phyloP scores from a whole-genome alignment of 1,140 invertebrate genomes.

The Anadara kagoshimensis region DNA sequence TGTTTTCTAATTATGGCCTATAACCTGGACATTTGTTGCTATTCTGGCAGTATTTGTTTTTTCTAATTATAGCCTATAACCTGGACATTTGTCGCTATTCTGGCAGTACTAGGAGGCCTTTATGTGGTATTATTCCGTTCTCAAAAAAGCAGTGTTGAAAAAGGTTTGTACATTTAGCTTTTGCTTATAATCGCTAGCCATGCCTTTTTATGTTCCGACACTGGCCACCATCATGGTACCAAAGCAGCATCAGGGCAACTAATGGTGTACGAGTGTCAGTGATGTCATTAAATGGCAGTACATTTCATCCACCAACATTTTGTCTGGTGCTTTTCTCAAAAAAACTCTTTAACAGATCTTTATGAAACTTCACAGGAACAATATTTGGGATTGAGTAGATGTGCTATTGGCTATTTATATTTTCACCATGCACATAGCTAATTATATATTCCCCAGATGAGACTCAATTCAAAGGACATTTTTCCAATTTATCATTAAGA shows the following conservation, averaged over 20 bases:
- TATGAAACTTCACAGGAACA: too few species aligned
- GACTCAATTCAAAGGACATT: not conserved
- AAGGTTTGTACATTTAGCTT: not conserved
- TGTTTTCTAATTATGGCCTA: not conserved
- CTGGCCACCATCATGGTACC: too few species aligned
- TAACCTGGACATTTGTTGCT: not conserved
- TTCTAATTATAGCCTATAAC: slow-evolving; percentile 42
- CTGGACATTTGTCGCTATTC: slow-evolving; percentile 40
- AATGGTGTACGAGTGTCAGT: too few species aligned
- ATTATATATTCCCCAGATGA: not conserved
- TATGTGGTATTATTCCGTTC: slow-evolving; percentile 24
- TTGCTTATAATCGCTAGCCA: not conserved
- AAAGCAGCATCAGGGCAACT: too few species aligned
- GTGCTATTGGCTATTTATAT: too few species aligned
- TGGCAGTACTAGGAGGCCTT: slow-evolving; percentile 31
- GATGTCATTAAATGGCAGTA: slow-evolving; percentile 16
- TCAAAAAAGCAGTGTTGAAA: slow-evolving; percentile 43
- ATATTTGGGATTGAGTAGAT: too few species aligned
- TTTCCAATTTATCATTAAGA: not conserved
- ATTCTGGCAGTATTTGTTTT: not conserved
- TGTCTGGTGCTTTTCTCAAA: not conserved
- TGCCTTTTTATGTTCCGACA: too few species aligned
- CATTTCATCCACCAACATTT: not conserved
- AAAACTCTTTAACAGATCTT: not conserved
- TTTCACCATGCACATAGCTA: not conserved